Percentiles rank a stretch among this genome's conserved stretches.
phyloP scores from a whole-genome alignment of 1,140 invertebrate species.

The Oedothorax gibbosus region DNA sequence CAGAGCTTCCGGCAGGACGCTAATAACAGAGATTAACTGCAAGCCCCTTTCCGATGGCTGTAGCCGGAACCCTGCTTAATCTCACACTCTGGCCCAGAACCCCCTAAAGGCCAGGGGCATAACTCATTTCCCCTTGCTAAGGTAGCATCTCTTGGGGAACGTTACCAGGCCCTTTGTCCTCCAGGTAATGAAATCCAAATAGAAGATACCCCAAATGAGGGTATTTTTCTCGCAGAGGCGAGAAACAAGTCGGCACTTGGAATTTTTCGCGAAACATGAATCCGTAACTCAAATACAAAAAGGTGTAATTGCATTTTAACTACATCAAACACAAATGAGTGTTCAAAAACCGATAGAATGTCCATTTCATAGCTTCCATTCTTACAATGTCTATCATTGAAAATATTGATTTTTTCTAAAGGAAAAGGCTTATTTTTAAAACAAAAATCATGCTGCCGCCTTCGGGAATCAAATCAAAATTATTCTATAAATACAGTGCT shows the following conservation, averaged over 20 bases:
- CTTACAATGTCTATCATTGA: too few species aligned
- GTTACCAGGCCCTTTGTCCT: conserved; percentile 32
- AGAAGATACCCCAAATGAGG: conserved; percentile 38
- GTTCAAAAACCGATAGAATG: not conserved
- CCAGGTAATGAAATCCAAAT: conserved; percentile 57
- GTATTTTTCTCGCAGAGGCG: conserved; percentile 10
- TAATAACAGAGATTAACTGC: conserved; percentile 58
- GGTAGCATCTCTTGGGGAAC: conserved; percentile 33
- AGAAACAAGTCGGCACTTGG: conserved; percentile 39
- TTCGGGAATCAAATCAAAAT: too few species aligned
- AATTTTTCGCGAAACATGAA: not conserved
- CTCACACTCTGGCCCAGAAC: conserved; percentile 33
- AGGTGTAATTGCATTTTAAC: conserved; percentile 8
- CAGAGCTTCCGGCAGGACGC: conserved; percentile 45
- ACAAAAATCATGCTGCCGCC: too few species aligned
- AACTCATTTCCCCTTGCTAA: conserved; percentile 45
- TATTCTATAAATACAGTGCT: too few species aligned
- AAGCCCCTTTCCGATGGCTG: conserved; percentile 39
- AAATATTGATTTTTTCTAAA: too few species aligned
- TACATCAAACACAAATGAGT: conserved; percentile 1
- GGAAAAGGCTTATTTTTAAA: too few species aligned
- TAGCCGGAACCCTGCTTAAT: conserved; percentile 39
- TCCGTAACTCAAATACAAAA: not conserved
- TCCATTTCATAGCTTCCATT: too few species aligned
- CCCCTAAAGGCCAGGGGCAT: conserved; percentile 31